These are phyloP conservation scores for Ceratotherium simum DNA, from an alignment of 2,113 vertebrate genomes.

Conservation along the genomic window DNA sequence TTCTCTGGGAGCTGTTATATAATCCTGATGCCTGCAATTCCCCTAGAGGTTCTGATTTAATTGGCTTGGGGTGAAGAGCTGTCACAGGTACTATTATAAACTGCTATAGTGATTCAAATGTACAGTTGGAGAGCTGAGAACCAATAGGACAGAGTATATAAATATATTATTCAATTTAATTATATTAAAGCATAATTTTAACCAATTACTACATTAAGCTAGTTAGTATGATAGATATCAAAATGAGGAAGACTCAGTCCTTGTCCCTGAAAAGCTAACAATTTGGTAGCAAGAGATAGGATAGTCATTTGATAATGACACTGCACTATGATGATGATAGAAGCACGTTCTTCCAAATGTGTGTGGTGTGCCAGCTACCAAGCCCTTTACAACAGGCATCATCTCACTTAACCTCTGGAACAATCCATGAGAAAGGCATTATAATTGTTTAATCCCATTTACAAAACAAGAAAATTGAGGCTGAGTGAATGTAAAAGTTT, in stretches of 20 bases:
- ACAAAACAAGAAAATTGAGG: neutral
- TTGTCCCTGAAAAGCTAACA: neutral
- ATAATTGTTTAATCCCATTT: neutral
- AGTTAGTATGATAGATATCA: neutral
- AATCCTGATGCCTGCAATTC: neutral
- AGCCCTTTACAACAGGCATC: fast-evolving
- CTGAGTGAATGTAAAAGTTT: neutral
- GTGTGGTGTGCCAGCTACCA: fast-evolving
- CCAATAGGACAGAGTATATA: neutral
- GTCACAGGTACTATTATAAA: neutral
- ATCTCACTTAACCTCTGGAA: fast-evolving
- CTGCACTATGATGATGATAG: fast-evolving
- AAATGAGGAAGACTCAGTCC: neutral
- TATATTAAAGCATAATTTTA: neutral
- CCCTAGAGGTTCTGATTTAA: neutral
- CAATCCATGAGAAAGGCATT: fast-evolving
- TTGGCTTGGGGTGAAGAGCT: neutral
- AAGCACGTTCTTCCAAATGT: neutral
- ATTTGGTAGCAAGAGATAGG: neutral
- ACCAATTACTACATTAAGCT: neutral
- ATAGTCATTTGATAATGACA: neutral
- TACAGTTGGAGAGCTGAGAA: neutral
- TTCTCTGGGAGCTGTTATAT: neutral
- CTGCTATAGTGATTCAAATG: neutral
- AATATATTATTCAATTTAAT: neutral